Conservation (phyloP, 2,888 invertebrate genomes). For the Leucophora obtusa region DNA sequence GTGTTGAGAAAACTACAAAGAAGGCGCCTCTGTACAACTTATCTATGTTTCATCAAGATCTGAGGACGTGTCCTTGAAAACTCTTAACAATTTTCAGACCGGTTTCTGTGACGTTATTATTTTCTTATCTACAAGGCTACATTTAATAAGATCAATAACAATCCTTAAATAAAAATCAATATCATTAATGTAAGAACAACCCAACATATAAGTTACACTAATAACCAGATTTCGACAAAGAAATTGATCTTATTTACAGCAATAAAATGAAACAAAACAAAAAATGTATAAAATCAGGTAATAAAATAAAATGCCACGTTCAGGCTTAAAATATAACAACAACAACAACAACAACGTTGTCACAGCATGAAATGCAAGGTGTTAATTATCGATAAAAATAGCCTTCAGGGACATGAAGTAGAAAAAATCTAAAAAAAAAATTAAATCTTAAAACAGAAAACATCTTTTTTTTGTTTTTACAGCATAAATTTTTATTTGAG, state of each 20-base stretch:
- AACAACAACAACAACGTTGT: conserved; percentile 32
- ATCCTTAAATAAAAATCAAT: conserved; percentile 20
- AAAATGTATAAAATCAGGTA: conserved; percentile 39
- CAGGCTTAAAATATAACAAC: conserved; percentile 8
- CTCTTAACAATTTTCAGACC: neutral
- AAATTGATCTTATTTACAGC: conserved; percentile 55
- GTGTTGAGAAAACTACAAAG: too few relatives aligned
- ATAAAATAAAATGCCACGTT: conserved; percentile 50
- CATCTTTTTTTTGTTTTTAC: neutral
- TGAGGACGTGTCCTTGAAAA: neutral
- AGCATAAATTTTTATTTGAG: neutral
- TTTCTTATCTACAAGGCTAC: neutral
- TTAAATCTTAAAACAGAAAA: neutral
- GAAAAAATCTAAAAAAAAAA: conserved; percentile 18
- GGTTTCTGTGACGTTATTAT: neutral
- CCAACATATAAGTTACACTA: neutral
- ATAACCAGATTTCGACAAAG: conserved; percentile 11
- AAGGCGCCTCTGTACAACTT: too few relatives aligned
- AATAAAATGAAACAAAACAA: conserved; percentile 32
- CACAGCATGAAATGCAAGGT: conserved; percentile 57
- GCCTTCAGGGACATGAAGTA: conserved; percentile 36
- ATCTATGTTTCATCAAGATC: too few relatives aligned
- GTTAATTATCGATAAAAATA: conserved; percentile 64
- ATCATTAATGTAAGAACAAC: conserved; percentile 8
- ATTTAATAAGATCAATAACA: neutral